These are phyloP conservation scores for Dendrocincla tyrannina DNA, from an alignment of 2,797 vertebrate genomes.

Conservation along the genomic window DNA sequence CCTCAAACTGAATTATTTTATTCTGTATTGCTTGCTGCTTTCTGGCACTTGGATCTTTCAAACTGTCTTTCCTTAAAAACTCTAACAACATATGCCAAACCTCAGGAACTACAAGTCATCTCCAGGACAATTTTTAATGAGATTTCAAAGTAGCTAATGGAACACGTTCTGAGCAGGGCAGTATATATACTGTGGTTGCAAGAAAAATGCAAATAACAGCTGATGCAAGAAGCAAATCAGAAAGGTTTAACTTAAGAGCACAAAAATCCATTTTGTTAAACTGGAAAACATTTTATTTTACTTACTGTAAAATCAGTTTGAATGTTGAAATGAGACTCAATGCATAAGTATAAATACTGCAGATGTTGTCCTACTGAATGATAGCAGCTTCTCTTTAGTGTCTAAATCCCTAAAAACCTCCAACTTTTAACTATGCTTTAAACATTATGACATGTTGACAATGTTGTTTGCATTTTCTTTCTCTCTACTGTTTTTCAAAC, in stretches of 20 bases:
- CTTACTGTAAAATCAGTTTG: neutral
- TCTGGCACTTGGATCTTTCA: neutral
- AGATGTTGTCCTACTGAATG: neutral
- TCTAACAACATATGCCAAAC: neutral
- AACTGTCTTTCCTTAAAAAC: neutral
- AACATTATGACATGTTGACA: neutral
- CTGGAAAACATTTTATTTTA: neutral
- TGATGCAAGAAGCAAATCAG: neutral
- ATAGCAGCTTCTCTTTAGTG: neutral
- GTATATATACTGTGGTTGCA: neutral
- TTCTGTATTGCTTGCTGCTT: neutral
- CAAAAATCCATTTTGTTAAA: slow-evolving; percentile 1
- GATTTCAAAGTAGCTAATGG: neutral
- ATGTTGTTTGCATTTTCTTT: neutral
- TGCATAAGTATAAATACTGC: neutral
- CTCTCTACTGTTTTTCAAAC: neutral
- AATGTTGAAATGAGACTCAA: neutral
- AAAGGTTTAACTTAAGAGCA: neutral
- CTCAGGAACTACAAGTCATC: neutral
- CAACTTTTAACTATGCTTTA: neutral
- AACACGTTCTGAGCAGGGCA: neutral
- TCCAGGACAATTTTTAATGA: neutral
- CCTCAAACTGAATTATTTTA: neutral
- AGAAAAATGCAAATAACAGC: neutral
- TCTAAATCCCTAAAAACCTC: neutral